Conservation (phyloP, 1,140 invertebrate species). For the Vanessa tameamea region DNA sequence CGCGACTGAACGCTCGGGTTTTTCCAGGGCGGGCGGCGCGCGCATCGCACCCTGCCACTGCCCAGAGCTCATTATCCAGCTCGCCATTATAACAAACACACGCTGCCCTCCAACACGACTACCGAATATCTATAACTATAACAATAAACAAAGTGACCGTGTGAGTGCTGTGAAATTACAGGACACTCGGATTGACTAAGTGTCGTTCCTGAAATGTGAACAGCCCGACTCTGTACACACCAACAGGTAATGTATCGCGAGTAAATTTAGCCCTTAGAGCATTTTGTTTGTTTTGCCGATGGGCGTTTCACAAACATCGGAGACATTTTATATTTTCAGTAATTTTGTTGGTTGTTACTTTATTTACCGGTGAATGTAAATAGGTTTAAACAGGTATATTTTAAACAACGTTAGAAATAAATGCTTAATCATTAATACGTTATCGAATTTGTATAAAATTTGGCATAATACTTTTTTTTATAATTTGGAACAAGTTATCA, state of each 20-base stretch:
- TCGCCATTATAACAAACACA: slow-evolving; percentile 44
- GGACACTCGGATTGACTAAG: not conserved
- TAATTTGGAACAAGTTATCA: not conserved
- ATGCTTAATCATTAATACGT: too few species aligned
- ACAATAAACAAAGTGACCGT: slow-evolving; percentile 23
- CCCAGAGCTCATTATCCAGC: slow-evolving; percentile 47
- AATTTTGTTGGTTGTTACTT: not conserved
- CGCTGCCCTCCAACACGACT: slow-evolving; percentile 26
- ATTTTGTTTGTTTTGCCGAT: slow-evolving; percentile 8
- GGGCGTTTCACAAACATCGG: slow-evolving; percentile 1
- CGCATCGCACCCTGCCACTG: slow-evolving; percentile 50
- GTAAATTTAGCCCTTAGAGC: not conserved
- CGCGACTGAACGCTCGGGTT: slow-evolving; percentile 46
- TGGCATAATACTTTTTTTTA: not conserved
- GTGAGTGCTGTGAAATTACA: slow-evolving; percentile 33
- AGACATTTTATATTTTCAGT: not conserved
- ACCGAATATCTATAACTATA: not conserved
- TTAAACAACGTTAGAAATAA: not conserved
- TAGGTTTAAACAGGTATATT: not conserved
- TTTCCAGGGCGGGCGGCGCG: slow-evolving; percentile 73
- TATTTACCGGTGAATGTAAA: not conserved
- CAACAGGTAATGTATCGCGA: slow-evolving; percentile 16
- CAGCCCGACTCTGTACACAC: slow-evolving; percentile 1
- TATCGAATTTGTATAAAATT: not conserved
- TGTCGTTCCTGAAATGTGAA: slow-evolving; percentile 20